Conservation (phyloP, 2,797 vertebrate species). For the Hoplostethus mediterraneus region DNA sequence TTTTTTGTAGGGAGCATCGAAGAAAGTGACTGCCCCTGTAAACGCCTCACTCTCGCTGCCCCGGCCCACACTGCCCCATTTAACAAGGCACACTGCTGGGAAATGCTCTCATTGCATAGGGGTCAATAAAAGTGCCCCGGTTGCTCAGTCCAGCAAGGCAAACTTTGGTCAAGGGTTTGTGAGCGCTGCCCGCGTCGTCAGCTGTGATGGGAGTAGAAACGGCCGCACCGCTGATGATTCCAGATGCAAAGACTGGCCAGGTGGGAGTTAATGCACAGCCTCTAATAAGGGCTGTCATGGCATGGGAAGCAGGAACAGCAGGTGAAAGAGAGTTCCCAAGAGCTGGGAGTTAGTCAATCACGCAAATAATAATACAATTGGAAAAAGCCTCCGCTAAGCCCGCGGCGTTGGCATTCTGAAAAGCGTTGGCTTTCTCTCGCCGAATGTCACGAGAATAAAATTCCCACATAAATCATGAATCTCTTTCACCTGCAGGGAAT, state of each 20-base stretch:
- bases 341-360: slow-evolving; percentile 11
- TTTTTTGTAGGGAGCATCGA: slow-evolving; percentile 28
- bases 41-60: slow-evolving; percentile 25
- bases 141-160: slow-evolving; percentile 14
- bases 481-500: slow-evolving; percentile 35
- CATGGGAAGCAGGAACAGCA: background rate
- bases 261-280: slow-evolving; percentile 11
- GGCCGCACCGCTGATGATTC: slow-evolving; percentile 21
- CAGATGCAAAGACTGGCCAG: slow-evolving; percentile 19
- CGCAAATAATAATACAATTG: slow-evolving; percentile 6
- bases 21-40: slow-evolving; percentile 25
- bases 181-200: slow-evolving; percentile 10
- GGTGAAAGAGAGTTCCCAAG: slow-evolving; percentile 4
- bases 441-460: slow-evolving; percentile 21
- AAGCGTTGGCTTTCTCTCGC: slow-evolving; percentile 23
- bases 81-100: slow-evolving; percentile 48
- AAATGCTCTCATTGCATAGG: slow-evolving; percentile 33
- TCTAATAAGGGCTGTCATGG: background rate
- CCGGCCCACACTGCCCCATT: slow-evolving; percentile 27
- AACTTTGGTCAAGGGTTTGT: slow-evolving; percentile 8
- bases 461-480: slow-evolving; percentile 51
- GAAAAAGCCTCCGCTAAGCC: background rate
- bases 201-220: slow-evolving; percentile 1
- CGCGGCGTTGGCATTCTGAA: slow-evolving; percentile 6
- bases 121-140: slow-evolving; percentile 7